Conservation (phyloP, 1,140 invertebrate species). For the Acromyrmex heyeri region DNA sequence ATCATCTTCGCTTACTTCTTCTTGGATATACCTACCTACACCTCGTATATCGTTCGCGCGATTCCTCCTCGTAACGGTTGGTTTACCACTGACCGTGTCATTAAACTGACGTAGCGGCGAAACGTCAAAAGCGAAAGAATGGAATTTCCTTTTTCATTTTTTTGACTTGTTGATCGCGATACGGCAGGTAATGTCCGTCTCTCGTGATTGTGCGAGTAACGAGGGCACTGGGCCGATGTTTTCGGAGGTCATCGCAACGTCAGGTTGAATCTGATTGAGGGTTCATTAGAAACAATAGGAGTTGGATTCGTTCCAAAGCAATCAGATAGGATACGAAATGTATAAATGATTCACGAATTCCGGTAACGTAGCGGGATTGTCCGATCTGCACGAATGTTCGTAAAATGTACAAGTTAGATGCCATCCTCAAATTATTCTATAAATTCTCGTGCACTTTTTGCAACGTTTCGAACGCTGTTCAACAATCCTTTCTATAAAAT, state of each 20-base stretch:
- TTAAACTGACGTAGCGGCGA: constrained; percentile 33
- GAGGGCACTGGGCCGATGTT: constrained; percentile 41
- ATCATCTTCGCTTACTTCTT: neutral
- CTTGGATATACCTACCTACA: neutral
- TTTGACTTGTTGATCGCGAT: neutral
- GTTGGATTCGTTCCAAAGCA: neutral
- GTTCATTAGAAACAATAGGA: constrained; percentile 20
- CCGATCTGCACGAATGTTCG: neutral
- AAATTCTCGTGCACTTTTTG: neutral
- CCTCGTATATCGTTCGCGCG: constrained; percentile 8
- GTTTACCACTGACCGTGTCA: constrained; percentile 20
- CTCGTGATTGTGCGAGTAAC: constrained; percentile 22
- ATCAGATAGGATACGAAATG: constrained; percentile 17
- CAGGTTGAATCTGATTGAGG: neutral
- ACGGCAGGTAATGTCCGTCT: neutral
- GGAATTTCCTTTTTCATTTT: neutral
- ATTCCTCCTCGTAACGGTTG: neutral
- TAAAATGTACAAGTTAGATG: neutral
- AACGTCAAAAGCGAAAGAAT: constrained; percentile 25
- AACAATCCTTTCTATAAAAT: neutral
- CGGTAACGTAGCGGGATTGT: neutral
- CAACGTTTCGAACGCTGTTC: neutral
- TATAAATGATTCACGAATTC: constrained; percentile 10
- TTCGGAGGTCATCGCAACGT: constrained; percentile 22
- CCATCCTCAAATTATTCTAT: neutral